These are phyloP conservation scores for Lasioglossum zephyrum DNA, from an alignment of 2,888 invertebrate species.

Conservation along the genomic window DNA sequence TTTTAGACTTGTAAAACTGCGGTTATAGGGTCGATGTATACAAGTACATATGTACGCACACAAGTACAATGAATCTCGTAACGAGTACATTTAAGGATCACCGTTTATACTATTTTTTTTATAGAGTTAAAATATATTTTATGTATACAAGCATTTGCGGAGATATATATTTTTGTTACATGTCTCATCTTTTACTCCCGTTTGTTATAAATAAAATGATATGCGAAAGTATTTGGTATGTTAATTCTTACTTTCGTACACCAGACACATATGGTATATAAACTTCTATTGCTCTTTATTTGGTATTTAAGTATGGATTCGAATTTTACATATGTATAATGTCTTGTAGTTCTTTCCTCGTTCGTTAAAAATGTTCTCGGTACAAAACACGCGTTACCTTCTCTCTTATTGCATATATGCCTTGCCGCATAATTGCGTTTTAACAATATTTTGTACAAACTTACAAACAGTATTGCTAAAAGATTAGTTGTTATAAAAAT, in stretches of 20 bases:
- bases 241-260: background rate
- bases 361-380: slow-evolving; percentile 36
- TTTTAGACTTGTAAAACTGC: background rate
- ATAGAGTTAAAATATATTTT: slow-evolving; percentile 21
- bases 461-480: slow-evolving; percentile 56
- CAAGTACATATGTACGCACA: background rate
- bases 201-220: slow-evolving; percentile 47
- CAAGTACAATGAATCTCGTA: slow-evolving; percentile 33
- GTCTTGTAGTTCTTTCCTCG: background rate
- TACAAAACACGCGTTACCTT: slow-evolving; percentile 38
- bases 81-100: background rate
- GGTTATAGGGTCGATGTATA: background rate
- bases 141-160: slow-evolving; percentile 17
- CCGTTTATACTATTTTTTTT: slow-evolving; percentile 30
- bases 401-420: slow-evolving; percentile 30
- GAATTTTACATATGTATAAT: slow-evolving; percentile 28
- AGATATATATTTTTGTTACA: slow-evolving; percentile 55
- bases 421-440: background rate
- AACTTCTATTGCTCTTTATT: slow-evolving; percentile 49
- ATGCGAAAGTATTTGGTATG: slow-evolving; percentile 21
- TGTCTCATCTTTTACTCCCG: slow-evolving; percentile 29
- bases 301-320: slow-evolving; percentile 34
- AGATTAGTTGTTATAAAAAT: slow-evolving; percentile 55
- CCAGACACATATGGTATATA: background rate
- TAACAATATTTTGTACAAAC: slow-evolving; percentile 27